Evolutionary conservation across 2,797 vertebrate genomes (phyloP), one percentile per base, ranked within the genome.

Genomic region (Sphenopsis melanotis): DNA sequence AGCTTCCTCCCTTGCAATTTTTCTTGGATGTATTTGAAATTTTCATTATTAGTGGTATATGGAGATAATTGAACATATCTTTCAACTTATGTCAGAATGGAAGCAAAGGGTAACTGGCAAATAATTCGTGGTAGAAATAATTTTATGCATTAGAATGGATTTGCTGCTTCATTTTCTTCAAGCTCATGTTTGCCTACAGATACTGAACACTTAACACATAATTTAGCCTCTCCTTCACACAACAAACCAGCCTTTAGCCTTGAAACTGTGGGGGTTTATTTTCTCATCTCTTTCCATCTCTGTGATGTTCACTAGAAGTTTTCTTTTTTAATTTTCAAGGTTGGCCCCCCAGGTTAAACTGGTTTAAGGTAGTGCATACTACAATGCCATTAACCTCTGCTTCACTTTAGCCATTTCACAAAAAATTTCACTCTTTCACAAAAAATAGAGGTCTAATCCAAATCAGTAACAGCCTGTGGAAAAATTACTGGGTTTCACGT

Each of bases 21-120:
- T 89, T 92, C 78, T 89, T 91, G 44, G 39, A 77, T 89, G 52
- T 49, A 44, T 93, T 97, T 93, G 77, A 91, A 94, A 93, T 89
- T 83, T 96, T 95, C 36, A 83, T 95, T 93, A 94, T 85, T 77
- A 85, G 77, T 91, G 52, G 49, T 61, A 88, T 87, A 64, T 68
- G 74, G 64, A 88, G 57, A 94, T 93, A 97, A 96, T 94, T 94
- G 89, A 93, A 95, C 83, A 88, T 89, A 90, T 81, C 85, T 96
- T 94, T 87, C 90, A 94, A 36, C 49, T 86, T 44, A 44, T 46
- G 70, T 59, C 69, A 77, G 52, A 88, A 86, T 42, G 21, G 55
- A 93, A 92, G 44, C n/a, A 84, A 96, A 68, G 64, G 32, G 63
- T 71, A 77, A 74, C 86, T 75, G 83, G 19, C 42, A 92, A 91